Conservation (phyloP, 1,140 invertebrate species). For the Cheumatopsyche charites region DNA sequence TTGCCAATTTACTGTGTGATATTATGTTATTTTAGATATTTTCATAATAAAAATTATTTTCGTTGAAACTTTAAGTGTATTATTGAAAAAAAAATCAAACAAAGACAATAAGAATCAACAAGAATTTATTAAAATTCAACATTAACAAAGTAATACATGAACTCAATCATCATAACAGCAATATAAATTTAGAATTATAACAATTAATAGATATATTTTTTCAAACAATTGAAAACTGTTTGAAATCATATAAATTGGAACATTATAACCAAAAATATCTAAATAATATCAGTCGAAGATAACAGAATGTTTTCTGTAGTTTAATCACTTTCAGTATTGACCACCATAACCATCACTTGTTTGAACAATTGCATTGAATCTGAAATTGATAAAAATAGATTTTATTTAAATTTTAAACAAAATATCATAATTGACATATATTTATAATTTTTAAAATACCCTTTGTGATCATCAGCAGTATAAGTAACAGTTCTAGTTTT, state of each 20-base stretch:
- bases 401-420: neutral
- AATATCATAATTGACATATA: neutral
- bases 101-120: too few relatives aligned
- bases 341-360: slow-evolving; percentile 35
- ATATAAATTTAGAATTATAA: neutral
- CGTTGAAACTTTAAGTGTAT: too few relatives aligned
- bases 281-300: neutral
- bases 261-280: too few relatives aligned
- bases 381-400: slow-evolving; percentile 21
- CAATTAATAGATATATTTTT: neutral
- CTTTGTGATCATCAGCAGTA: slow-evolving; percentile 44
- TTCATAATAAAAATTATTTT: slow-evolving; percentile 1
- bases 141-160: too few relatives aligned
- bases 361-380: slow-evolving; percentile 44
- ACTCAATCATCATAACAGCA: too few relatives aligned
- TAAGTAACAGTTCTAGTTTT: slow-evolving; percentile 50
- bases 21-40: neutral
- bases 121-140: too few relatives aligned
- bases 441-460: slow-evolving; percentile 39
- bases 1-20: neutral
- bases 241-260: too few relatives aligned
- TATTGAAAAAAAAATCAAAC: too few relatives aligned
- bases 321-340: too few relatives aligned
- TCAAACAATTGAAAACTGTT: too few relatives aligned
- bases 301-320: too few relatives aligned